phyloP scores from a whole-genome alignment of 2,888 invertebrate genomes.

The Oeneis ivallda region DNA sequence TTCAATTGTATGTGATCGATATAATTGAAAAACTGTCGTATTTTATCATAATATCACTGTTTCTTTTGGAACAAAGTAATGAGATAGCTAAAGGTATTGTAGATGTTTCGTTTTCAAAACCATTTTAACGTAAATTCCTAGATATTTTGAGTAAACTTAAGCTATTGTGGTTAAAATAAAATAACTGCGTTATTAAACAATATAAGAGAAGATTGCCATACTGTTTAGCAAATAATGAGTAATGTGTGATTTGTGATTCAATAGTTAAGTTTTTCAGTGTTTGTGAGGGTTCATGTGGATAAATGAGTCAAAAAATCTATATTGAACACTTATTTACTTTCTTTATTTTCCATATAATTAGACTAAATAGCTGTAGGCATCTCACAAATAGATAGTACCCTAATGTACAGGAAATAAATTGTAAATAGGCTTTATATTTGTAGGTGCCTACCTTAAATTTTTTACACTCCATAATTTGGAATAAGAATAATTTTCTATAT shows the following conservation, averaged over 20 bases:
- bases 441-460: background rate
- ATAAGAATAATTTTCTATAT: too few relatives aligned
- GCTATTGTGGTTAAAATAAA: slow-evolving; percentile 15
- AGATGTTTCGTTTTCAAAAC: slow-evolving; percentile 11
- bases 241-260: slow-evolving; percentile 22
- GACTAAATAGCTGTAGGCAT: background rate
- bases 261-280: background rate
- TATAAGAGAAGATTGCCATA: slow-evolving; percentile 10
- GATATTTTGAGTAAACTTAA: background rate
- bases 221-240: slow-evolving; percentile 24
- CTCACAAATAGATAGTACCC: background rate
- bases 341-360: background rate
- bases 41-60: slow-evolving; percentile 63
- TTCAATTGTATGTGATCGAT: slow-evolving; percentile 65
- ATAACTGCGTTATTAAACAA: slow-evolving; percentile 13
- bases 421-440: background rate
- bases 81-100: slow-evolving; percentile 66
- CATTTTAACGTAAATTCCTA: background rate
- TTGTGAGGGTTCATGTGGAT: background rate
- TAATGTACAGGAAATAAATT: background rate
- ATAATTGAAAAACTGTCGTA: slow-evolving; percentile 62
- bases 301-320: background rate
- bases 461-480: too few relatives aligned
- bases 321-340: background rate
- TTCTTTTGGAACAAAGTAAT: slow-evolving; percentile 70